phyloP scores from a whole-genome alignment of 2,888 invertebrate genomes.

The Athetis lepigone region DNA sequence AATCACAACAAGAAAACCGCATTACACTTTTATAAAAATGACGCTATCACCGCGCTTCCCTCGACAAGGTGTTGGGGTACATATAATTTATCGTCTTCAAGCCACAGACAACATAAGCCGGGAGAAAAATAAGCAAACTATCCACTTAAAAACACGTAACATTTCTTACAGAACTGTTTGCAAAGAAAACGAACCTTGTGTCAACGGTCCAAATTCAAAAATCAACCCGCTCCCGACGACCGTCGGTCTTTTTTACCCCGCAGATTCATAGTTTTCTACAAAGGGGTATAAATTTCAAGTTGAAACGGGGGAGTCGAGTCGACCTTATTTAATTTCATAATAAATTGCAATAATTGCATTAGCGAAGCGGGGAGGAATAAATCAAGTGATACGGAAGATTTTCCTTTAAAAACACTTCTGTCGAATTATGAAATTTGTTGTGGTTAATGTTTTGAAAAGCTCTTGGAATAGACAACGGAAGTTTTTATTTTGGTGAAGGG shows the following conservation, averaged over 20 bases:
- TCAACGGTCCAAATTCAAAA: slow-evolving; percentile 75
- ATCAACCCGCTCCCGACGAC: slow-evolving; percentile 71
- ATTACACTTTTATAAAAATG: slow-evolving; percentile 90
- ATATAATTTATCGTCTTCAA: slow-evolving; percentile 88
- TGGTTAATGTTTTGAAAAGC: slow-evolving; percentile 59
- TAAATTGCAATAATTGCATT: slow-evolving; percentile 90
- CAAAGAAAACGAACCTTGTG: slow-evolving; percentile 76
- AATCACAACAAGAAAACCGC: slow-evolving; percentile 87
- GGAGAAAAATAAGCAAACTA: slow-evolving; percentile 89
- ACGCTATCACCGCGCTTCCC: slow-evolving; percentile 83
- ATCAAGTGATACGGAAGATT: slow-evolving; percentile 77
- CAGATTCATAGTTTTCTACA: slow-evolving; percentile 77
- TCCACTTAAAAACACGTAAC: slow-evolving; percentile 84
- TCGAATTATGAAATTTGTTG: slow-evolving; percentile 67
- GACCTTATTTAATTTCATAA: slow-evolving; percentile 89
- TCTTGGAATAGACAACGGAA: slow-evolving; percentile 57
- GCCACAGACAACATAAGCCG: slow-evolving; percentile 87
- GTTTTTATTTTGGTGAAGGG: slow-evolving; percentile 12
- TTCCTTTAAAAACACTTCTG: slow-evolving; percentile 70
- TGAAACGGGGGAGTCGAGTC: slow-evolving; percentile 76
- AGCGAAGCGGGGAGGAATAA: slow-evolving; percentile 80
- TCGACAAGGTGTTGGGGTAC: slow-evolving; percentile 86
- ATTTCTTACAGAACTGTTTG: slow-evolving; percentile 58
- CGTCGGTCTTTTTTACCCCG: slow-evolving; percentile 73
- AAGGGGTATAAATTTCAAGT: slow-evolving; percentile 85